Evolutionary conservation across 2,888 invertebrate species (phyloP), one percentile per base, ranked within the genome.

Genomic region (Drosophila neutralis): DNA sequence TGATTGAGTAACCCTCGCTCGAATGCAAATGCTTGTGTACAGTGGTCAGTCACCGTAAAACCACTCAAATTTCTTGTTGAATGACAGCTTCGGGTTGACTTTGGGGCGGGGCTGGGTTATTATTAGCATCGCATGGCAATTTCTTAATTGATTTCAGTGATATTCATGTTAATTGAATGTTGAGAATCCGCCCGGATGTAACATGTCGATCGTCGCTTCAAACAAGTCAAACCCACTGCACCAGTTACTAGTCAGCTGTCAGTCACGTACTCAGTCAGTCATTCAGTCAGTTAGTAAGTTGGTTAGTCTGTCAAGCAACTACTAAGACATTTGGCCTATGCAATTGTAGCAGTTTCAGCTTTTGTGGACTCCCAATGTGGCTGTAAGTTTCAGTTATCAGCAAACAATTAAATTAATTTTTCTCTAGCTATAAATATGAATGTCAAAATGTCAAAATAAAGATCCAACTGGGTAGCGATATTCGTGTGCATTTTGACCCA

Each of bases 351-450:
- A 31, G 40, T 52, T 51, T 54, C 24, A 42, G 24, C 27, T 31
- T 61, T 58, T 69, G 54, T 69, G 58, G 53, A 40, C 58, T 40
- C 67, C 24, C 54, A 53, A 49, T 48, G 24, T 69, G 63, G 66
- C 15, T 53, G 77, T 73, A 69, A 80, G 80, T 86, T 83, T 83
- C 79, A 83, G 80, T 83, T 87, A 88, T 83, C 80, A 65, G 54
- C 38, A 76, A 82, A 80, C 87, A 87, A 86, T 88, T 88, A 82
- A 88, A 80, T 80, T 60, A 64, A 63, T 57, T 77, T 38, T 68
- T 71, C 83, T 69, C 81, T 74, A 79, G 87, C 76, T 81, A 83
- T 85, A 86, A 87, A 85, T 86, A 87, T 84, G 85, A 85, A 79
- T 81, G 87, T 85, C 85, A 79, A 78, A 84, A 82, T 69, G 82